Conservation (phyloP, 1,140 invertebrate species). For the Lepidostoma basale region DNA sequence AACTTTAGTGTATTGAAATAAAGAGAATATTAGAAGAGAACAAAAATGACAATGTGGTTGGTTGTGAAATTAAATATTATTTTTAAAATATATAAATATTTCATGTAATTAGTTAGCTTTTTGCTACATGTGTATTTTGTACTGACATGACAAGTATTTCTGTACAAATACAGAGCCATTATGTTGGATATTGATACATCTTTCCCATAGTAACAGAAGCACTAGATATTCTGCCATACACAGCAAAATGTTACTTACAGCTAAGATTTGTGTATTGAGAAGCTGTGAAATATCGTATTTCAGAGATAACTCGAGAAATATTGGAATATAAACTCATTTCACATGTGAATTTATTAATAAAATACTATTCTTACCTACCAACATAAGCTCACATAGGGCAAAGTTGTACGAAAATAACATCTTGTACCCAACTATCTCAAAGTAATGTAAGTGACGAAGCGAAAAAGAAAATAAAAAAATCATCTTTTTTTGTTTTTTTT, state of each 20-base stretch:
- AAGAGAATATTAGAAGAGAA: no score
- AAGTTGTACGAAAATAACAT: background rate
- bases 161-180: background rate
- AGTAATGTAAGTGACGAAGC: background rate
- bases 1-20: no score
- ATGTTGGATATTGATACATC: background rate
- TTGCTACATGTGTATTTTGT: no score
- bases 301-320: background rate
- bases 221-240: no score
- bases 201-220: background rate
- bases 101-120: background rate
- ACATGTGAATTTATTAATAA: background rate
- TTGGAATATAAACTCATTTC: background rate
- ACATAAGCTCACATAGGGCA: background rate
- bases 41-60: no score
- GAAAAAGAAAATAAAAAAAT: background rate
- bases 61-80: no score
- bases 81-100: background rate
- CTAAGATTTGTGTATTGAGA: background rate
- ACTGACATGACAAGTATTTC: background rate
- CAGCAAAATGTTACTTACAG: background rate
- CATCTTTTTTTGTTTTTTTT: background rate
- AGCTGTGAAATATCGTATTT: background rate
- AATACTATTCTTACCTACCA: background rate
- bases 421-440: background rate